Percentiles rank a stretch among this genome's conserved stretches.
Conservation (phyloP, 2,113 vertebrate species). For the Carassius gibelio region DNA sequence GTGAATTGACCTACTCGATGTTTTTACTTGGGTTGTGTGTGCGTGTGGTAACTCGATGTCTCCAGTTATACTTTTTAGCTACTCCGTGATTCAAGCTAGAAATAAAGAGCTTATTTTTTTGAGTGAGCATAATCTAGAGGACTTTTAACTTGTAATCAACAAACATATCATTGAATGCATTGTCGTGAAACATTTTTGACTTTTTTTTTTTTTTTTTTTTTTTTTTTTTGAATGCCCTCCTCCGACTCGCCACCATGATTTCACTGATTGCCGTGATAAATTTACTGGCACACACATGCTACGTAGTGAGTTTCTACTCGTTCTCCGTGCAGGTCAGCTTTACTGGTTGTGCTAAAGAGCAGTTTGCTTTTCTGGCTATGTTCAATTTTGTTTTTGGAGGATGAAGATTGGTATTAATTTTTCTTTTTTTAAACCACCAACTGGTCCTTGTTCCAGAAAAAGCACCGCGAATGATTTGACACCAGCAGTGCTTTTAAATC, state of each 20-base stretch:
- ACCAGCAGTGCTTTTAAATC: background rate
- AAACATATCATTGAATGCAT: conserved; percentile 11
- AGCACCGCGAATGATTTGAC: background rate
- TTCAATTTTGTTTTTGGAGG: background rate
- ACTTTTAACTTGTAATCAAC: conserved; percentile 28
- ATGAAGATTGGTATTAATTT: background rate
- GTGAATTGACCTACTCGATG: no score
- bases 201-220: no score
- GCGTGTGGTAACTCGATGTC: conserved; percentile 60
- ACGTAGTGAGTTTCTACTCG: background rate
- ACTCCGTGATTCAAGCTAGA: conserved; percentile 14
- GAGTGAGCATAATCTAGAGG: conserved; percentile 14
- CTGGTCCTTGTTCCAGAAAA: background rate
- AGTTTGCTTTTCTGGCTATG: background rate
- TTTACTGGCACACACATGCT: background rate
- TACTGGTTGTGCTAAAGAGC: background rate
- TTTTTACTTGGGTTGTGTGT: no score
- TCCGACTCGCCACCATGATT: background rate
- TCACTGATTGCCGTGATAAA: background rate
- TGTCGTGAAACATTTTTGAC: background rate
- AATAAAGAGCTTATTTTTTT: conserved; percentile 8
- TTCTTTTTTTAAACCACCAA: background rate
- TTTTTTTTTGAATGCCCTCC: no score
- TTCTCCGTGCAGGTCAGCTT: no score
- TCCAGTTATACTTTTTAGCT: conserved; percentile 15